Evolutionary conservation across 2,113 vertebrate species (phyloP).

Genomic region (Callipepla californica): DNA sequence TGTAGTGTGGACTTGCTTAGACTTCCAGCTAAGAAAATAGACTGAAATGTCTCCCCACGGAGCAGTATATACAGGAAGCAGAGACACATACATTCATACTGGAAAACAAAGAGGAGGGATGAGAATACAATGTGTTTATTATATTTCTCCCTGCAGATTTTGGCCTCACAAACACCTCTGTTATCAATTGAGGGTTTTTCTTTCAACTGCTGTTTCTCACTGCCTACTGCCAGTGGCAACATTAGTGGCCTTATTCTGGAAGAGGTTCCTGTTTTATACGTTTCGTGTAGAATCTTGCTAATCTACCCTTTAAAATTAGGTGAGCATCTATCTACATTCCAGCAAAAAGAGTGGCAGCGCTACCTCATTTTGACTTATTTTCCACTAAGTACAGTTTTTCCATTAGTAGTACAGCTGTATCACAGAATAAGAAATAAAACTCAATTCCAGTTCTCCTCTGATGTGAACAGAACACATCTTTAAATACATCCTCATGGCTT

Average conservation of each 20-base stretch:
- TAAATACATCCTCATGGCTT: background rate
- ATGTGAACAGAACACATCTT: background rate
- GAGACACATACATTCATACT: background rate
- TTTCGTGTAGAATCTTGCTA: conserved; percentile 35
- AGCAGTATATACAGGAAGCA: background rate
- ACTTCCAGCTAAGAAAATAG: conserved; percentile 92
- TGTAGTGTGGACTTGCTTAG: conserved; percentile 84
- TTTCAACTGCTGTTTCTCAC: conserved; percentile 50
- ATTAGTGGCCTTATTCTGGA: conserved; percentile 69
- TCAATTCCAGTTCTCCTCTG: background rate
- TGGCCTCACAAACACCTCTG: conserved; percentile 57
- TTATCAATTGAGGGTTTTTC: background rate
- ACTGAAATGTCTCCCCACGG: conserved; percentile 75
- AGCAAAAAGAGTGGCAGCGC: conserved; percentile 34
- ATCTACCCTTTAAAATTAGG: background rate
- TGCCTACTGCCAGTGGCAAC: conserved; percentile 63
- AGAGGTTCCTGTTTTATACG: conserved; percentile 27
- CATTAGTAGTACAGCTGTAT: background rate
- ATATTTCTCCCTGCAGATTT: conserved; percentile 21
- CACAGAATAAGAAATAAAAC: background rate
- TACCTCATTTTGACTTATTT: conserved; percentile 60
- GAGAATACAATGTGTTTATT: conserved; percentile 9
- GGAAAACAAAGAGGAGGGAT: conserved; percentile 36
- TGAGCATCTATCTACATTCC: conserved; percentile 16
- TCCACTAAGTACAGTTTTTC: background rate